Evolutionary conservation across 92 coral and sea anemone species (phyloP), one percentile per base, ranked within the genome.

Genomic region (Galaxea fascicularis): DNA sequence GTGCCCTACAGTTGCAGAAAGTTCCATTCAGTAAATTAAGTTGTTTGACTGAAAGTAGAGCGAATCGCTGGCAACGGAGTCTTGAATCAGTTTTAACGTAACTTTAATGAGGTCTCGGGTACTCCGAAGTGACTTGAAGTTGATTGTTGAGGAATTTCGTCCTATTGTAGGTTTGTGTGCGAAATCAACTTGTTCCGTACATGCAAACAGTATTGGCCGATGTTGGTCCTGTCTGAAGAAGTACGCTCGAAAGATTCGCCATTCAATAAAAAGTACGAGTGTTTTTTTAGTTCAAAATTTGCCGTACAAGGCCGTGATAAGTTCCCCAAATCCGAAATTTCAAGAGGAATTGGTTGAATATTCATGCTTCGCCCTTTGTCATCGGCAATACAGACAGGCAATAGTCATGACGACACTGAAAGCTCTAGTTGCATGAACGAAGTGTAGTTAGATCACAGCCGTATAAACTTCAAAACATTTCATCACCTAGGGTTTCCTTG

Each of bases 91-190:
- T 35, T 35, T 35, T 35, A 35, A 2, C 25, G 35, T 10, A 49
- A 30, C 11, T 73, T 15, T 4, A 27, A 17, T 18, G 27, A 30
- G 22, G 5, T 20, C 10, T 76, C 64, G 31, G 11, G 26, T 28
- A 35, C 52, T 17, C 20, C 35, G 8, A 21, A 74, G 65, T 51
- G 8, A 53, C 20, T 0, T 58, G 54, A 16, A 26, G 26, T 20
- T 17, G 75, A 25, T 11, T 28, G 28, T 57, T 76, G 80, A 76
- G 81, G 81, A 76, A 65, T 76, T 76, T 76, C 81, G 80, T 54
- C 11, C 30, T 17, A 35, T 58, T 2, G 49, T 20, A 30, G 41
- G 25, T 15, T 54, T 56, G n/a, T n/a, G 51, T 10, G 78, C 13
- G 35, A 0, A 28, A 51, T 27, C 39, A 20, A 17, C 62, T 56